Base-by-base conservation (phyloP, 2,888 invertebrate genomes). In the Ormyrus labotus region DNA sequence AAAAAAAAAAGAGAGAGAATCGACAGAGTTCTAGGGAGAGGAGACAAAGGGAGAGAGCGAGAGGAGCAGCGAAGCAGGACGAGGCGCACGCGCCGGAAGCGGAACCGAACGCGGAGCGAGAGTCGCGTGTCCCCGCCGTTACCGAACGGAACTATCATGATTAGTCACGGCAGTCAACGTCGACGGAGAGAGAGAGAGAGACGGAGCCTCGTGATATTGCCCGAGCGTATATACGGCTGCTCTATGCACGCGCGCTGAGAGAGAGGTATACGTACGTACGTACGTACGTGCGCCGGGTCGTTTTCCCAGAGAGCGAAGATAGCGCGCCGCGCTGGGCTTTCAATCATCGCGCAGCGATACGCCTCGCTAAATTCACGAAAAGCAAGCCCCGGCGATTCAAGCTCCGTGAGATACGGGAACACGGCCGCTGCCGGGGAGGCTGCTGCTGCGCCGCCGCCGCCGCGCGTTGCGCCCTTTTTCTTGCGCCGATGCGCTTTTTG, bases 131-230 rank as follows among this genome's bases (percentile, higher is more conserved):
- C 89, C 87, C 88, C 85, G 89, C 88, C 89, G 88, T 90, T 90
- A 89, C 89, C 90, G 87, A 86, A 87, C 90, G 90, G 90, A 90
- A 90, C 90, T 90, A 90, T 90, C 90, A 88, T 90, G 90, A 90
- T 90, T 90, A 90, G 90, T 90, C 90, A 90, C 88, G 90, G 89
- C 85, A 88, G 89, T 85, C 67, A 60, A 60, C 64, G 51, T 11
- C 68, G 72, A 51, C 60, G 50, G 19, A 50, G 60, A 19, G 19
- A 53, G 55, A 51, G 76, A 19, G 19, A 19, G 19, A 19, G 19
- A 19, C 19, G 19, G 19, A 19, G 19, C 19, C 2, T 19, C 19
- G 19, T 19, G 19, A 19, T 19, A 19, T 19, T 19, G 19, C 19
- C 19, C 19, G 19, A 19, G 19, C 19, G 19, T 19, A 19, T 19